Conservation (phyloP, 2,888 invertebrate species). For the Clunio marinus region DNA sequence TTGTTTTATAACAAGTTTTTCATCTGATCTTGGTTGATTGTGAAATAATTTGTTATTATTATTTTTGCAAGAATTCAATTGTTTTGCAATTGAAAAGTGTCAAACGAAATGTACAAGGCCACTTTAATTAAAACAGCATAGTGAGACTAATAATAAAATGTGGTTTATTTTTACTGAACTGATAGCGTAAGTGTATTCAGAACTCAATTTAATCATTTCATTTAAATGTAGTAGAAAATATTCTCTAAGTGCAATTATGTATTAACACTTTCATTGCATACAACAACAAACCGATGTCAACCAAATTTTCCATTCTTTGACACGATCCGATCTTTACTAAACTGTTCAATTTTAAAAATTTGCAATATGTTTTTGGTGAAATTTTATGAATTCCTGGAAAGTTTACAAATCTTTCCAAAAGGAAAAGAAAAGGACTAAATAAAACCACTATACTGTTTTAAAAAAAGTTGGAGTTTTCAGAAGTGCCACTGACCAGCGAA, state of each 20-base stretch:
- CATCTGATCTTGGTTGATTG: constrained; percentile 28
- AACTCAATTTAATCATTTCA: no score
- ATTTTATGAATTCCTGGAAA: not conserved
- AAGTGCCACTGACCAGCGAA: constrained; percentile 35
- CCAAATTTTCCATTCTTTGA: no score
- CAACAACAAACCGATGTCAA: no score
- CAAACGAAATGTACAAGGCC: constrained; percentile 40
- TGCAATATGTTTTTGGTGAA: no score
- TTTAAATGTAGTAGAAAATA: no score
- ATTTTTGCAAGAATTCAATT: constrained; percentile 36
- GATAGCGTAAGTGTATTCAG: not conserved
- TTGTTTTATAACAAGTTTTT: not conserved
- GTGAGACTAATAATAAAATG: constrained; percentile 23
- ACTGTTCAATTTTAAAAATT: no score
- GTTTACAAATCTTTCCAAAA: not conserved
- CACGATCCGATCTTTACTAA: no score
- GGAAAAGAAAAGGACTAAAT: not conserved
- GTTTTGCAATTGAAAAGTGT: constrained; percentile 39
- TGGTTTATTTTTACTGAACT: not conserved
- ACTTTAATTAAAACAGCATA: constrained; percentile 39
- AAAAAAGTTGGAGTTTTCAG: constrained; percentile 31
- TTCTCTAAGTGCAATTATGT: no score
- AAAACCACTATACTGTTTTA: constrained; percentile 38
- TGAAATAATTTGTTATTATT: constrained; percentile 1
- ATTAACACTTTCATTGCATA: no score